phyloP scores from a whole-genome alignment of 2,113 vertebrate species.

The Edolisoma coerulescens region DNA sequence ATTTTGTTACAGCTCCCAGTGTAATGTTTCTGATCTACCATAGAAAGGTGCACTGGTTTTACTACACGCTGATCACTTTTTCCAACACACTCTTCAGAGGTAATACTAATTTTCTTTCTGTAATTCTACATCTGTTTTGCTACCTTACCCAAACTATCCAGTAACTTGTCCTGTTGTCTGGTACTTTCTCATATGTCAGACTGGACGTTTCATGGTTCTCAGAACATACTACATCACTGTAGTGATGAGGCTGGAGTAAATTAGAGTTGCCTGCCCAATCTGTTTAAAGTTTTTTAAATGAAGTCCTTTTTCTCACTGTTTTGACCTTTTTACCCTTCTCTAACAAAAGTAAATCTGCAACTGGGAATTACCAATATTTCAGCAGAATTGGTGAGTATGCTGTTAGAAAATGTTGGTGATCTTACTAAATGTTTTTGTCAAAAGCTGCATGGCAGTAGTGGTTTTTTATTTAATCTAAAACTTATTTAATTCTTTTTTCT shows the following conservation, averaged over 20 bases:
- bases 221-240: background rate
- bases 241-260: background rate
- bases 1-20: background rate
- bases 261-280: background rate
- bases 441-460: background rate
- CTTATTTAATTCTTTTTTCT: background rate
- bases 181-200: background rate
- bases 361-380: background rate
- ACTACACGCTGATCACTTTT: background rate
- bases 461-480: fast-evolving
- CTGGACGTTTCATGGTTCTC: background rate
- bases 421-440: background rate
- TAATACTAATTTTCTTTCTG: background rate
- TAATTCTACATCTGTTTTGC: background rate
- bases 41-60: background rate
- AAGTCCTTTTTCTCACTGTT: background rate
- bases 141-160: background rate
- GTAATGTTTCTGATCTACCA: background rate
- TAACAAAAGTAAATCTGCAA: background rate
- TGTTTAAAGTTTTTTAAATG: background rate
- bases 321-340: background rate
- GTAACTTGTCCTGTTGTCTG: background rate
- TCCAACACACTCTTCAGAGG: background rate
- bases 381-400: background rate
- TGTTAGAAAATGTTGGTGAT: background rate